Conservation (phyloP, 1,140 invertebrate species). For the Drosophila rhopaloa region DNA sequence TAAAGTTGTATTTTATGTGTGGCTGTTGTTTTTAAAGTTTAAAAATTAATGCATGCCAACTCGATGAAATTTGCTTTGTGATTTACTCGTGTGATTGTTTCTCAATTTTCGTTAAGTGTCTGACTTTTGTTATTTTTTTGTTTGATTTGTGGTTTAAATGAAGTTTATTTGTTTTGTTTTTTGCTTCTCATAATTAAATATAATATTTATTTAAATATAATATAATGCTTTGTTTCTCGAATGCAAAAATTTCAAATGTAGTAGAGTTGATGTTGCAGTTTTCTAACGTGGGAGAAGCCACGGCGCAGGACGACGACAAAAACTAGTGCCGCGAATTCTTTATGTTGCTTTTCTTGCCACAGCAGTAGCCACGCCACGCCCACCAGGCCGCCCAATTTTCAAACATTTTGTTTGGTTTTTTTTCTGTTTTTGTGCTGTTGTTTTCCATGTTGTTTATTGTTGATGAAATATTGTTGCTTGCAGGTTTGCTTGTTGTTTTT, state of each 20-base stretch:
- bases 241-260: slow-evolving; percentile 80
- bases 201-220: slow-evolving; percentile 83
- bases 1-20: slow-evolving; percentile 71
- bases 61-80: slow-evolving; percentile 53
- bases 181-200: slow-evolving; percentile 82
- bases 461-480: slow-evolving; percentile 25
- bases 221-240: slow-evolving; percentile 79
- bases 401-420: slow-evolving; percentile 28
- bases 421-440: slow-evolving; percentile 38
- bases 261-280: slow-evolving; percentile 51
- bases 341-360: slow-evolving; percentile 5
- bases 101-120: slow-evolving; percentile 38
- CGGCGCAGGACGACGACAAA: slow-evolving; percentile 8
- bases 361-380: slow-evolving; percentile 33
- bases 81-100: slow-evolving; percentile 43
- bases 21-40: slow-evolving; percentile 51
- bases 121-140: slow-evolving; percentile 25
- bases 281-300: slow-evolving; percentile 18
- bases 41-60: slow-evolving; percentile 67
- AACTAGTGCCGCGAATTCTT: slow-evolving; percentile 10
- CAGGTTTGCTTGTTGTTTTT: slow-evolving; percentile 29
- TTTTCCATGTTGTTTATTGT: slow-evolving; percentile 30
- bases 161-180: slow-evolving; percentile 68
- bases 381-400: slow-evolving; percentile 33
- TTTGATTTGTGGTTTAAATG: slow-evolving; percentile 56